Base-by-base conservation (phyloP, 2,797 vertebrate species). In the Clangula hyemalis region DNA sequence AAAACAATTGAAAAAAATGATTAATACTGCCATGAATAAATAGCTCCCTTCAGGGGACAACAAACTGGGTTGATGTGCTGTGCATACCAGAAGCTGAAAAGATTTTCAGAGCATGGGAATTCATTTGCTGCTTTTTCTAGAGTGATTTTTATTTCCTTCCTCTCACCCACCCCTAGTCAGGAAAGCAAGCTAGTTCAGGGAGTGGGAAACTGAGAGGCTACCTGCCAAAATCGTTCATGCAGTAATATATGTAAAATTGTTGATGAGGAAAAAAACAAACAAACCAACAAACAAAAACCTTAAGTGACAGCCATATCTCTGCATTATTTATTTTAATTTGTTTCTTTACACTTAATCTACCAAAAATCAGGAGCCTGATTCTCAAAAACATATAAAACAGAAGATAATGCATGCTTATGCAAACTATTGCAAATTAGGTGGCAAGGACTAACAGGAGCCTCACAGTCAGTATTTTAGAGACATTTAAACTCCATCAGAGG, bases 21-120 rank as follows among this genome's bases (percentile, higher is more conserved):
- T 85, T 72, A 64, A 61, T 49, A 53, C 34, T 64, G 36, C 36
- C 13, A 49, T 78, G 72, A 91, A 65, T 82, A 93, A 93, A 49
- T 18, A 53, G 15, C 41, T 96, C 71, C 93, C 95, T 90, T 92
- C 69, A 62, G 82, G 87, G 93, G 74, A 89, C 91, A 90, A 36
- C 53, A 92, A 66, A 68, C 25, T 38, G 71, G 11, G 54, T 51
- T 71, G 85, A 85, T 79, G 56, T 75, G 43, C 53, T 81, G 22
- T 39, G 68, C 2, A 8, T 28, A 82, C 41, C 66, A 93, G 75
- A 68, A 85, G 32, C 43, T 73, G 70, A 51, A 87, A 89, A 36
- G 15, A 72, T 80, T 91, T 83, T 69, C 9, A 5, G 22, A 69
- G 51, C 60, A 56, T 74, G 49, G 38, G n/a, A 78, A 76, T 69